Base-by-base conservation (phyloP, 1,140 invertebrate genomes). In the Octopus bimaculoides region DNA sequence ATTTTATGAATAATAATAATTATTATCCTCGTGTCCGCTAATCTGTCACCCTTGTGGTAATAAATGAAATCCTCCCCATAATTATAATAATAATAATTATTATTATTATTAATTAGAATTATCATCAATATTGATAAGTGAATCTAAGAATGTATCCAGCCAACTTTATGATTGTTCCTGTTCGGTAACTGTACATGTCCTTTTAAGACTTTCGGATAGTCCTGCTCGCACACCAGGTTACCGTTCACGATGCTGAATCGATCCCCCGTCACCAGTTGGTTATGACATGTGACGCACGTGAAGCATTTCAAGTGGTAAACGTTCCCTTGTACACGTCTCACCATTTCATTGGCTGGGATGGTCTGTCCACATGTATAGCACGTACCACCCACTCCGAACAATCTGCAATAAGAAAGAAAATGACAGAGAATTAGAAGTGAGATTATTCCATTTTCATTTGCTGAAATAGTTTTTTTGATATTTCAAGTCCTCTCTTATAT, bases 281-380 rank as follows among this genome's bases (percentile, higher is more conserved):
- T 92, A 83, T 95, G 93, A 89, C 96, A 98, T 89, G 96, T 96
- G 89, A 94, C 95, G 92, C 96, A 98, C 82, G 94, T 93, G 92
- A 98, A 98, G 91, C 96, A 97, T 92, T 96, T 89, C 90, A 96
- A 52, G 92, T 98, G 96, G 93, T 96, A 97, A 85, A 97, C 95
- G 90, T 92, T 91, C 82, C 90, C 91, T 85, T 88, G 89, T 26
- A 84, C 88, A 90, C 95, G 92, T 94, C 96, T 96, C 85, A 98
- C 96, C 89, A 96, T 93, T 89, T 98, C 96, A 91, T 93, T 95
- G 82, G 96, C 94, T 74, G 96, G 95, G 91, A 98, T 98, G 87
- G 93, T 93, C 91, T 96, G 95, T 80, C 95, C 94, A 90, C 96
- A 98, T 85, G 93, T 95, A 85, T 94, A 93, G 91, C 96, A 98